Conservation (phyloP, 2,113 vertebrate genomes). For the Halcyon malimbica region DNA sequence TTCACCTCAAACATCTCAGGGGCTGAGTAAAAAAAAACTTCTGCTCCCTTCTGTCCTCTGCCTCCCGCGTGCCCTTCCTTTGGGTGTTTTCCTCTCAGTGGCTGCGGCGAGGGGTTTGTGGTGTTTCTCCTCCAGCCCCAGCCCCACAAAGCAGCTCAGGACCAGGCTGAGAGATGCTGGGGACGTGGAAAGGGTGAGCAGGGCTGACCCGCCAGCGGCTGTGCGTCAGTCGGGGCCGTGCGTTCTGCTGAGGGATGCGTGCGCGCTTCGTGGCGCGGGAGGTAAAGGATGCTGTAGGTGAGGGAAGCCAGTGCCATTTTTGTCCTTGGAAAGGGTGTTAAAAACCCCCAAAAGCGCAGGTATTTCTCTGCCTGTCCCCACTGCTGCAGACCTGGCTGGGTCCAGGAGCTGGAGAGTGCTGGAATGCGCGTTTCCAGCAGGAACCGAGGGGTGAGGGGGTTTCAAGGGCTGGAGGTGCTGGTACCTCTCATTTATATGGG, state of each 20-base stretch:
- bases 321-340: neutral
- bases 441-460: neutral
- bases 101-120: neutral
- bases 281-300: neutral
- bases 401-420: rapidly evolving
- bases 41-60: neutral
- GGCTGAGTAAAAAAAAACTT: neutral
- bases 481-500: rapidly evolving
- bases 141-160: neutral
- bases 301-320: neutral
- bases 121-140: neutral
- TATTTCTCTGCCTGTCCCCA: neutral
- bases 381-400: neutral
- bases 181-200: neutral
- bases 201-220: neutral
- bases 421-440: neutral
- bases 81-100: rapidly evolving
- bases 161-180: neutral
- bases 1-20: neutral
- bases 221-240: neutral
- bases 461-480: neutral
- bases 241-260: neutral
- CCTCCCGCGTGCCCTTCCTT: neutral
- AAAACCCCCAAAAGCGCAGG: neutral
- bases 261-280: neutral